phyloP scores from a whole-genome alignment of 2,888 invertebrate species.

The Eremobia ochroleuca region DNA sequence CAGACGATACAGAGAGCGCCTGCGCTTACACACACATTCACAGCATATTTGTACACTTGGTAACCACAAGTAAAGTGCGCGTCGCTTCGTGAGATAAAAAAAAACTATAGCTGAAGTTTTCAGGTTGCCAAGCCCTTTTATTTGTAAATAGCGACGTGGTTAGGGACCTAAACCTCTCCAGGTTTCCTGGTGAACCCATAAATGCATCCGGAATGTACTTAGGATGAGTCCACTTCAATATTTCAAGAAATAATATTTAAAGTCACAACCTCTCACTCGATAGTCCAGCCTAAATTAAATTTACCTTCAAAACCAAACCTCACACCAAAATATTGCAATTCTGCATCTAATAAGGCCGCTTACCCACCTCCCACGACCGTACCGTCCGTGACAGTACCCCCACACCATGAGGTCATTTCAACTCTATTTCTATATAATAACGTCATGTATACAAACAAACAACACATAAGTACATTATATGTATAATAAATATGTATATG shows the following conservation, averaged over 20 bases:
- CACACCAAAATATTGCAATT: constrained; percentile 41
- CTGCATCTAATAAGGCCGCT: constrained; percentile 37
- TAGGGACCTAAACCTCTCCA: not conserved
- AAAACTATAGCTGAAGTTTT: too few species aligned
- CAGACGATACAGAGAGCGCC: too few species aligned
- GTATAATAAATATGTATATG: constrained; percentile 9
- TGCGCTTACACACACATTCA: too few species aligned
- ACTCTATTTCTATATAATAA: constrained; percentile 62
- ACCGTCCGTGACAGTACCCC: too few species aligned
- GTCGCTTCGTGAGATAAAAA: too few species aligned
- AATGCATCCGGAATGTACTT: not conserved
- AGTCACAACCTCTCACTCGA: not conserved
- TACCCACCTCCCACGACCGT: constrained; percentile 45
- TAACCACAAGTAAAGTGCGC: too few species aligned
- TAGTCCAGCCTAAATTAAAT: not conserved
- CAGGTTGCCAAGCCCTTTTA: too few species aligned
- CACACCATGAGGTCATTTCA: constrained; percentile 58
- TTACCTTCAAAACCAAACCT: constrained; percentile 1
- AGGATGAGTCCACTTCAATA: not conserved
- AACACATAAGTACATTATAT: constrained; percentile 18
- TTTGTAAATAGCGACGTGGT: too few species aligned
- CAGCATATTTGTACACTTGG: too few species aligned
- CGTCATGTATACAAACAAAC: constrained; percentile 47
- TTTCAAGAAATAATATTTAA: not conserved
- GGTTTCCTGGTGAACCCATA: not conserved